A percentile compares a stretch with the other conserved stretches of the same genome.
These are phyloP conservation scores for Calcarius lapponicus DNA, from an alignment of 2,797 vertebrate species.

Conservation along the genomic window DNA sequence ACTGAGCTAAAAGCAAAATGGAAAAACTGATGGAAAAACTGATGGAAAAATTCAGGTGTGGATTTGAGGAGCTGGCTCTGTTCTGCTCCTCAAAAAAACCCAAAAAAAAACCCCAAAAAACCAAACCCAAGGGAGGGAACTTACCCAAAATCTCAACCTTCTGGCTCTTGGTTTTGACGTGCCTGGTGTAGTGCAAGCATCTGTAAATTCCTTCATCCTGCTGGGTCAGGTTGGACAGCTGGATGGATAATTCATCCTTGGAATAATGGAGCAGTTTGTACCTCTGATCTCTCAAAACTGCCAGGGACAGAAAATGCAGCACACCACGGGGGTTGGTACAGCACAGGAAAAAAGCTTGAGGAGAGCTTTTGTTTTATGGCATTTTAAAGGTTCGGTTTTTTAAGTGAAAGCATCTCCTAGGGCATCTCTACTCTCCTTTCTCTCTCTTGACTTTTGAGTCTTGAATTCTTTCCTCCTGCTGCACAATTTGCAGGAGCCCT, in stretches of 20 bases:
- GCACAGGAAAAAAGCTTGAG: not conserved
- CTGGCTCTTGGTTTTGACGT: not conserved
- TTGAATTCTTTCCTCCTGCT: not conserved
- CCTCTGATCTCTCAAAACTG: conserved; percentile 71
- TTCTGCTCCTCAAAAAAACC: not conserved
- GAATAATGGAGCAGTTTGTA: conserved; percentile 65
- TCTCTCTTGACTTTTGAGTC: not conserved
- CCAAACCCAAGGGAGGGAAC: not conserved
- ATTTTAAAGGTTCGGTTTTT: not conserved
- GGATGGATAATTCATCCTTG: conserved; percentile 52
- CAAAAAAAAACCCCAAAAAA: no score
- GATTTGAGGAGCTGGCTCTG: not conserved
- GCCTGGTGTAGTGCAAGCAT: conserved; percentile 59
- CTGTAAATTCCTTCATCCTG: conserved; percentile 70
- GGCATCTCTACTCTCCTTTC: not conserved
- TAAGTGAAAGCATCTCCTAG: not conserved
- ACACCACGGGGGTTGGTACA: accelerated
- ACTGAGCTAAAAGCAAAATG: not conserved
- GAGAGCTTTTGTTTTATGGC: not conserved
- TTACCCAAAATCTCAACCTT: conserved; percentile 69
- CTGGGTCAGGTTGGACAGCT: conserved; percentile 33
- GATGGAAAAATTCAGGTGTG: not conserved
- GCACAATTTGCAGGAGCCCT: not conserved
- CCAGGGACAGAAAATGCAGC: not conserved
- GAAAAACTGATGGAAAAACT: no score